Conservation (phyloP, 2,888 invertebrate species). For the Acleris cristana region DNA sequence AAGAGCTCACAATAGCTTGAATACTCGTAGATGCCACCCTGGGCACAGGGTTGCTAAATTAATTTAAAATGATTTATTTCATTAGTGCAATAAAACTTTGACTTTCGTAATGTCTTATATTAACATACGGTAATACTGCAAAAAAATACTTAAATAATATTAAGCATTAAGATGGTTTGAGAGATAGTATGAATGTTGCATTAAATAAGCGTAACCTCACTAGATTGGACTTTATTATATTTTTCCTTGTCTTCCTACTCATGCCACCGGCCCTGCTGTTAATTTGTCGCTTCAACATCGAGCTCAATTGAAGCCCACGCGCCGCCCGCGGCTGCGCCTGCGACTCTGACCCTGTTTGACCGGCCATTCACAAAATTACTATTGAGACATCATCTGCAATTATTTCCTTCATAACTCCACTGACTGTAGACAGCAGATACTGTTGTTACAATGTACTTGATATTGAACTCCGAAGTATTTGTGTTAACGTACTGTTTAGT, state of each 20-base stretch:
- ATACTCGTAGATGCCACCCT: neutral
- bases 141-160: too few relatives aligned
- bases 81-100: too few relatives aligned
- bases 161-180: too few relatives aligned
- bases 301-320: slow-evolving; percentile 79
- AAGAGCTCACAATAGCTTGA: slow-evolving; percentile 40
- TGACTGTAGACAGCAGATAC: neutral
- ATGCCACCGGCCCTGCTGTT: slow-evolving; percentile 53
- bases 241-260: neutral
- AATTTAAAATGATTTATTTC: neutral
- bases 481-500: too few relatives aligned
- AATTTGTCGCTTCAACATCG: slow-evolving; percentile 45
- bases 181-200: too few relatives aligned
- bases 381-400: slow-evolving; percentile 75
- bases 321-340: slow-evolving; percentile 45
- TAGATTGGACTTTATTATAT: too few relatives aligned
- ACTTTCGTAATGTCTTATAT: too few relatives aligned
- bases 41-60: slow-evolving; percentile 29
- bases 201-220: too few relatives aligned
- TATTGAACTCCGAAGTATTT: too few relatives aligned
- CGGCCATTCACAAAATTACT: slow-evolving; percentile 69
- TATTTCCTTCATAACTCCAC: slow-evolving; percentile 38
- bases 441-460: neutral
- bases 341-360: slow-evolving; percentile 63
- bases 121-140: too few relatives aligned